Evolutionary conservation across 2,888 invertebrate species (phyloP).

Genomic region (Trisateles emortualis): DNA sequence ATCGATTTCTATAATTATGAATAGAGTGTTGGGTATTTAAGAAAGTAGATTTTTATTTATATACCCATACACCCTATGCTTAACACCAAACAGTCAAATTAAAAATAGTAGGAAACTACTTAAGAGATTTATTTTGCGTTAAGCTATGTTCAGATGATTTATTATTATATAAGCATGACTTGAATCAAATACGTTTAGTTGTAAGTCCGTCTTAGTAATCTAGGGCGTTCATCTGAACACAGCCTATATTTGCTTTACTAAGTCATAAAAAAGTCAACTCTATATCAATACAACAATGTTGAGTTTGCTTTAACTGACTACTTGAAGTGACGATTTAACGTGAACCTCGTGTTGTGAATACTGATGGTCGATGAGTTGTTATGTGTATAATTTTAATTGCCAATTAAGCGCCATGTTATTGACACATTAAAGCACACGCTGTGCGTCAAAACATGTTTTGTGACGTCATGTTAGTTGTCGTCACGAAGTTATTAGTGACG

Average conservation of each 20-base stretch:
- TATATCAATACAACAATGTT: background rate
- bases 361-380: slow-evolving; percentile 7
- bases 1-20: slow-evolving; percentile 3
- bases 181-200: too few species aligned
- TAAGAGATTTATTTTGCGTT: too few species aligned
- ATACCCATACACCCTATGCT: background rate
- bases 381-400: slow-evolving; percentile 20
- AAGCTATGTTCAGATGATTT: too few species aligned
- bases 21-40: background rate
- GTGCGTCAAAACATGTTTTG: background rate
- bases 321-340: background rate
- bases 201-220: too few species aligned
- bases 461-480: background rate
- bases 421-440: background rate
- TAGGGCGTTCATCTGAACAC: too few species aligned
- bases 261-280: background rate
- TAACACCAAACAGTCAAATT: slow-evolving; percentile 10
- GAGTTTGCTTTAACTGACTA: background rate
- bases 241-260: too few species aligned
- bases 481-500: background rate
- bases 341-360: background rate
- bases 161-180: too few species aligned
- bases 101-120: slow-evolving; percentile 12
- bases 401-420: slow-evolving; percentile 34
- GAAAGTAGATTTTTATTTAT: background rate